phyloP scores from a whole-genome alignment of 2,888 invertebrate species.

The Parnassius mnemosyne region DNA sequence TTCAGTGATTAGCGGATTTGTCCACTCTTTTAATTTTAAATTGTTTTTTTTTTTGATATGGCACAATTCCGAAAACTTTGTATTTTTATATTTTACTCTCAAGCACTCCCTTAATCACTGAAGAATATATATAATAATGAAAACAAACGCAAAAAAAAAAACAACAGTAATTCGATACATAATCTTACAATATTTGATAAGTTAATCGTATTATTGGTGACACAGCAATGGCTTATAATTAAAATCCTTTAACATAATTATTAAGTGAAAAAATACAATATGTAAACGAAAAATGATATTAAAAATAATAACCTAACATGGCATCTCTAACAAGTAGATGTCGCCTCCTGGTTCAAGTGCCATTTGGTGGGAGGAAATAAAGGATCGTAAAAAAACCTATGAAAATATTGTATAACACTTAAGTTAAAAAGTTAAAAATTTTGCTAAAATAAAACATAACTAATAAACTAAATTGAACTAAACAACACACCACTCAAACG shows the following conservation, averaged over 20 bases:
- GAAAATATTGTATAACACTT: constrained; percentile 79
- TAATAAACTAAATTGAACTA: constrained; percentile 81
- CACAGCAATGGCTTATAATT: constrained; percentile 75
- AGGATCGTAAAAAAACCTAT: constrained; percentile 71
- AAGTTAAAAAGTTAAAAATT: constrained; percentile 75
- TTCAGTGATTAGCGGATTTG: constrained; percentile 60
- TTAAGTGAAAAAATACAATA: constrained; percentile 57
- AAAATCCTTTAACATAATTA: constrained; percentile 59
- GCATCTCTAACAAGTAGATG: constrained; percentile 47
- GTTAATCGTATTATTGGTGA: constrained; percentile 78
- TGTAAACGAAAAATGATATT: constrained; percentile 56
- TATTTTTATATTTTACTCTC: constrained; percentile 27
- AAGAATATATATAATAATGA: constrained; percentile 41
- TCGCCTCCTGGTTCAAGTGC: constrained; percentile 49
- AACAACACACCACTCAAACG: constrained; percentile 73
- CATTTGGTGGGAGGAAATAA: constrained; percentile 78
- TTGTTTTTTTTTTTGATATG: constrained; percentile 42
- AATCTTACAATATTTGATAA: constrained; percentile 62
- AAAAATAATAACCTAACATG: constrained; percentile 65
- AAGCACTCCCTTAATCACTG: constrained; percentile 55
- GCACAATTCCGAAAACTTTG: constrained; percentile 42
- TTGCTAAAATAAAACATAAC: constrained; percentile 81
- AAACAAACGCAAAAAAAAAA: constrained; percentile 45
- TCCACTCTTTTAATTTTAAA: constrained; percentile 30
- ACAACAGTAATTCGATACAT: constrained; percentile 44